Base-by-base conservation (phyloP, 2,113 vertebrate species). In the Bostrychus sinensis region DNA sequence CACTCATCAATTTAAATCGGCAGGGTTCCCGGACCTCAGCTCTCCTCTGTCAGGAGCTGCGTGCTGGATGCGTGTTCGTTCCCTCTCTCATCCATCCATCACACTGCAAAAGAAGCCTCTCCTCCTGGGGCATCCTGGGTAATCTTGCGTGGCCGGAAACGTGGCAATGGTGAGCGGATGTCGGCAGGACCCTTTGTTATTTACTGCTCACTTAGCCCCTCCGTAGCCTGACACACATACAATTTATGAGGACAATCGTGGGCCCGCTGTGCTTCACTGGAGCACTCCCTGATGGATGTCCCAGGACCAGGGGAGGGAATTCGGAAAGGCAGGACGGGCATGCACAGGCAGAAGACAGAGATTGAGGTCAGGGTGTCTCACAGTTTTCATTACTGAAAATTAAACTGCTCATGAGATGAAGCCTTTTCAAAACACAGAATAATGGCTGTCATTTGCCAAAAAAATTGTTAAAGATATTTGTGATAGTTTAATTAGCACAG, bases 241-340 rank as follows among this genome's bases (percentile, higher is more conserved):
- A 94, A 93, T 94, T 94, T 94, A 93, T 91, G 93, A 91, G 89
- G 91, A 93, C 91, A 93, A 94, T 94, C 79, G 89, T 81, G 46
- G 82, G 88, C 83, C 77, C 39, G 81, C 81, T 62, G 73, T 53
- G 89, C 90, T 92, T 81, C 86, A 85, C 32, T 87, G 86, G 82
- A 92, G 89, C 89, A 76, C 88, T 84, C 75, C 78, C 87, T 90
- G 90, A 91, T 89, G 89, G 91, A 92, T 89, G 88, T 88, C 69
- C 66, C 65, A 34, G 61, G 69, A 77, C 75, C 41, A 5, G 60
- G 46, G 73, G 78, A 76, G 72, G 69, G 61, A 55, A 54, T 75
- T 51, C 25, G 26, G 37, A 72, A n/a, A n/a, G n/a, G 68, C 56
- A 30, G 50, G 36, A 75, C 48, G 19, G 39, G 75, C 61, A 48